Base-by-base conservation (phyloP, 2,888 invertebrate species). In the Mechanitis mazaeus region DNA sequence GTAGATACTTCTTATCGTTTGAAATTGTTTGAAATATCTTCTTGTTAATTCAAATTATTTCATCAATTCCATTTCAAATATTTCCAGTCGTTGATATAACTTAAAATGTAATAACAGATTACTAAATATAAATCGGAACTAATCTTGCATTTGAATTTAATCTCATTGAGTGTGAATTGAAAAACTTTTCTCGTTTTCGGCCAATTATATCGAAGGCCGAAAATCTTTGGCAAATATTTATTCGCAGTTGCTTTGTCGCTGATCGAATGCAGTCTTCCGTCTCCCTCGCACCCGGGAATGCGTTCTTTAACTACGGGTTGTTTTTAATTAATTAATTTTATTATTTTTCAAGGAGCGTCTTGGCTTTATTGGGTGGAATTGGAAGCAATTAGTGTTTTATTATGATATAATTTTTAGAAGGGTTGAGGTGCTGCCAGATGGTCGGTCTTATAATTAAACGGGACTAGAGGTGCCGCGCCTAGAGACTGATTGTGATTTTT, bases 281-380 rank as follows among this genome's bases (percentile, higher is more conserved):
- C 33, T 61, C 12, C 61, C 64, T 28, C 60, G 46, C 35, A 58
- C 42, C 3, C 47, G 2, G 12, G 31, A 20, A 45, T 46, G n/a
- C 46, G 46, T 57, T 42, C 11, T 11, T 42, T 42, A 9, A 7
- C 57, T 54, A 55, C 61, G 68, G 56, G 67, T 67, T 90, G 90
- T 90, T 90, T 89, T 90, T 87, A 89, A 87, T 91, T 89, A 90
- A 90, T 90, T 90, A 85, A 87, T 90, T 87, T 87, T 88, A 90
- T 90, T 87, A 88, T 90, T 87, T 84, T 83, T 79, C 79, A 75
- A 69, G 72, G 72, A 80, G 85, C 82, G 80, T 75, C 81, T 89
- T 88, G 89, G 81, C 84, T 83, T 87, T 88, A 90, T 86, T 84
- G 88, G 86, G 77, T 78, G 83, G 86, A 85, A 84, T 81, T 83